Conservation (phyloP, 2,888 invertebrate species). For the Monopis laevigella region DNA sequence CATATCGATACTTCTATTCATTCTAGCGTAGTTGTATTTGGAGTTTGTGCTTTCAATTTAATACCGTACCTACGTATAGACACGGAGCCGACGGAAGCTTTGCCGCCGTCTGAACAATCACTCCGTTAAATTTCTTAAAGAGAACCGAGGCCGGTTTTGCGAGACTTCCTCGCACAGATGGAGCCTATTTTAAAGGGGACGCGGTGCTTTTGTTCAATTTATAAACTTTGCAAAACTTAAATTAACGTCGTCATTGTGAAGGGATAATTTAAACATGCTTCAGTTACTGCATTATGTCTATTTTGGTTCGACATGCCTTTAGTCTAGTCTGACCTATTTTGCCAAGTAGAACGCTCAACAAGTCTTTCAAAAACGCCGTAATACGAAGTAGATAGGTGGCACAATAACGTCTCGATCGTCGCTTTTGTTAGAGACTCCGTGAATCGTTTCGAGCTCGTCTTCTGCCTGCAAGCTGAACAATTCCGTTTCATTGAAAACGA, state of each 20-base stretch:
- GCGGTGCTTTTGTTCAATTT: constrained; percentile 4
- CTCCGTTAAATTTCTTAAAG: constrained; percentile 13
- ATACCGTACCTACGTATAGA: neutral
- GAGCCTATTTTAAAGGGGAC: constrained; percentile 8
- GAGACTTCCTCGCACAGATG: constrained; percentile 4
- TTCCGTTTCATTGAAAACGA: constrained; percentile 10
- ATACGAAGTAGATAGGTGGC: constrained; percentile 10
- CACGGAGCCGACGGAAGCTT: constrained; percentile 5
- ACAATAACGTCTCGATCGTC: constrained; percentile 9
- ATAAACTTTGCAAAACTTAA: constrained; percentile 6
- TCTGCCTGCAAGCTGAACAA: constrained; percentile 7
- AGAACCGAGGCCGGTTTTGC: constrained; percentile 8
- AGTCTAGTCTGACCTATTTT: neutral
- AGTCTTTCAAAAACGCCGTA: constrained; percentile 7
- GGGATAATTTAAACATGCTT: too few relatives aligned
- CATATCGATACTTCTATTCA: constrained; percentile 7
- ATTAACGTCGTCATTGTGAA: constrained; percentile 3
- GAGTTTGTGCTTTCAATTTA: constrained; percentile 11
- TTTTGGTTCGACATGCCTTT: neutral
- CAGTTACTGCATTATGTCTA: too few relatives aligned
- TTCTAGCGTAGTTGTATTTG: constrained; percentile 10
- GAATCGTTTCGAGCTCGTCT: constrained; percentile 3
- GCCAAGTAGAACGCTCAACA: constrained; percentile 4
- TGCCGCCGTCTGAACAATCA: constrained; percentile 11
- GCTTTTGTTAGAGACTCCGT: constrained; percentile 6